Conservation (phyloP, 1,140 invertebrate genomes). For the Onthophagus taurus region DNA sequence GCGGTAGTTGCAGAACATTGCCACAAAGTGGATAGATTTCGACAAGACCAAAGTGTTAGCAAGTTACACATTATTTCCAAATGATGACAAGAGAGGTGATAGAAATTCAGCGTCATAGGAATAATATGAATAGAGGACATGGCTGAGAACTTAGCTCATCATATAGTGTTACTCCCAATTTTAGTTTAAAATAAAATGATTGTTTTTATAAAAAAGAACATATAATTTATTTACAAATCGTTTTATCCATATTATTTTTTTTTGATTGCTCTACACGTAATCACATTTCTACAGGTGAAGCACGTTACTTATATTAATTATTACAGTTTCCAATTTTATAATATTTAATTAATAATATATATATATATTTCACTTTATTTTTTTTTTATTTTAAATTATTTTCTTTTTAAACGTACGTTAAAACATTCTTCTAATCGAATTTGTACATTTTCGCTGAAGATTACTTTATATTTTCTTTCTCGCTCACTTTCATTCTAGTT, state of each 20-base stretch:
- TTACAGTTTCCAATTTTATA: not conserved
- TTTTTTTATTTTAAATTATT: slow-evolving; percentile 1
- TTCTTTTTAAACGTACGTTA: not conserved
- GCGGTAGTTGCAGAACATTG: no score
- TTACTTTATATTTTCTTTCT: not conserved
- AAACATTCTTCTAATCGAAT: not conserved
- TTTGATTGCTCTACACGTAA: slow-evolving; percentile 22
- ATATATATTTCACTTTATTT: not conserved
- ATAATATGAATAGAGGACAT: no score
- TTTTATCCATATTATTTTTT: slow-evolving; percentile 18
- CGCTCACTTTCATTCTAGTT: not conserved
- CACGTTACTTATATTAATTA: slow-evolving; percentile 11
- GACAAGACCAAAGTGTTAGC: no score
- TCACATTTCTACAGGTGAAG: slow-evolving; percentile 21
- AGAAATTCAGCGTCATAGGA: no score
- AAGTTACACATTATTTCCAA: no score
- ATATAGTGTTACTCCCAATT: no score
- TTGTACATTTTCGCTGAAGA: not conserved
- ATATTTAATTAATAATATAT: slow-evolving; percentile 7
- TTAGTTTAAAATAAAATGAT: no score
- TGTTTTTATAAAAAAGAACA: slow-evolving; percentile 18
- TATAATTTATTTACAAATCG: slow-evolving; percentile 22
- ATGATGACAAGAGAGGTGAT: no score
- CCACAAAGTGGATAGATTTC: no score
- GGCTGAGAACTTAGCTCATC: no score